These are phyloP conservation scores for Plumapathes pennacea DNA, from an alignment of 92 coral and sea anemone species.

Conservation along the genomic window DNA sequence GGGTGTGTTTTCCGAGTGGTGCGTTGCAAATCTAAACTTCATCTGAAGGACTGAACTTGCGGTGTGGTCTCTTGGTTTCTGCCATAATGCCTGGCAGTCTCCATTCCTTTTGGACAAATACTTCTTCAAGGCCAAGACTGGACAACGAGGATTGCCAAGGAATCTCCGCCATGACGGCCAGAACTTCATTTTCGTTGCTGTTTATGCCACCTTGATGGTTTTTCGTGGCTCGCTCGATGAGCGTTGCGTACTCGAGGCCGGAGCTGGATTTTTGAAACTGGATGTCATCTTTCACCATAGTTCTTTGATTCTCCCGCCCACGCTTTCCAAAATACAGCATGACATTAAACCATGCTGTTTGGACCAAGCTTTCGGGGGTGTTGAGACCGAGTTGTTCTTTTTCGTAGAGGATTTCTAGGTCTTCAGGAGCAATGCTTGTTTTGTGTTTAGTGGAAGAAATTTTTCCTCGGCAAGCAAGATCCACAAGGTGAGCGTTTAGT, in stretches of 20 bases:
- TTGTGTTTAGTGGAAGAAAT: conserved; percentile 40
- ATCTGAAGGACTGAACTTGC: too few species aligned
- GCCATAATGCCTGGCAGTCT: conserved; percentile 30
- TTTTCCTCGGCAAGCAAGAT: conserved; percentile 12
- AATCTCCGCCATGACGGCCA: conserved; percentile 18
- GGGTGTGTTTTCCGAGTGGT: conserved; percentile 24
- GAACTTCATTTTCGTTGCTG: conserved; percentile 29
- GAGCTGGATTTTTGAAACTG: neutral
- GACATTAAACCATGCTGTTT: conserved; percentile 51
- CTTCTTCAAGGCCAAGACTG: conserved; percentile 25
- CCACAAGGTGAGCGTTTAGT: conserved; percentile 19
- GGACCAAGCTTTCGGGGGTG: conserved; percentile 32
- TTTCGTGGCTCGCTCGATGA: conserved; percentile 40
- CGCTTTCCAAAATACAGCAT: conserved; percentile 45
- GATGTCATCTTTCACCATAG: conserved; percentile 7
- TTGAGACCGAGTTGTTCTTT: conserved; percentile 19
- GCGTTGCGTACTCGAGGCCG: conserved; percentile 24
- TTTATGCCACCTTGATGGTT: conserved; percentile 54
- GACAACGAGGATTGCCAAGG: conserved; percentile 29
- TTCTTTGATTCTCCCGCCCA: conserved; percentile 58
- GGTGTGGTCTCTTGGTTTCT: conserved; percentile 35
- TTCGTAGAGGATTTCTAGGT: conserved; percentile 14
- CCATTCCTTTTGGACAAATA: conserved; percentile 10
- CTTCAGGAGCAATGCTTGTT: conserved; percentile 17
- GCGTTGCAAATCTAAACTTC: conserved; percentile 37